Evolutionary conservation across 2,113 vertebrate species (phyloP).

Genomic region (Oreamnos americanus): DNA sequence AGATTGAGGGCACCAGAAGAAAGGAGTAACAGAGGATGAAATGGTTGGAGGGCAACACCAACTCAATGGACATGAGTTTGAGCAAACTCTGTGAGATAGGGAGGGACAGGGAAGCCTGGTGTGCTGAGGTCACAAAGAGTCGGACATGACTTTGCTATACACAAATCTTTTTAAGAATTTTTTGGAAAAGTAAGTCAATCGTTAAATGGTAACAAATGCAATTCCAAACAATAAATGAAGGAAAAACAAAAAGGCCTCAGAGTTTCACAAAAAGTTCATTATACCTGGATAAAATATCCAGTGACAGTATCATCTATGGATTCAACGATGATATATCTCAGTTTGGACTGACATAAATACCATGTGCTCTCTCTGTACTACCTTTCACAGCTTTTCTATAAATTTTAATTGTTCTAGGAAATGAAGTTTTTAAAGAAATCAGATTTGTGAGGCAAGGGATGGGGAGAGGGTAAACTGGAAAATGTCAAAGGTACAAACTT

Average conservation of each 20-base stretch:
- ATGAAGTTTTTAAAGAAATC: background rate
- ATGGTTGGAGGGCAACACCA: background rate
- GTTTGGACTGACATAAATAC: background rate
- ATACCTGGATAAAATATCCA: background rate
- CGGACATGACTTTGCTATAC: background rate
- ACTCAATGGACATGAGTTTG: background rate
- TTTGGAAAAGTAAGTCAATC: background rate
- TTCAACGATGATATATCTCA: background rate
- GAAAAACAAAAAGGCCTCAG: background rate
- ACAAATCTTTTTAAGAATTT: background rate
- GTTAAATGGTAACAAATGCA: background rate
- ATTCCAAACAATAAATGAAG: background rate
- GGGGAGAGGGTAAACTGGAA: background rate
- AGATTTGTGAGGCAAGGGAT: background rate
- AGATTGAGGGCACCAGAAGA: background rate
- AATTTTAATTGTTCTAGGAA: background rate
- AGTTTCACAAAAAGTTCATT: background rate
- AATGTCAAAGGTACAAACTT: background rate
- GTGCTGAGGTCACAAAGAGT: background rate
- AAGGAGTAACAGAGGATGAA: background rate
- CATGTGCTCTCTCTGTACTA: background rate
- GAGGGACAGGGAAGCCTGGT: background rate
- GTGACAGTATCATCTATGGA: background rate
- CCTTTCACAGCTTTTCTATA: background rate
- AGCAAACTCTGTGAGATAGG: background rate